phyloP scores from a whole-genome alignment of 2,113 vertebrate genomes.

The Chiloscyllium plagiosum region DNA sequence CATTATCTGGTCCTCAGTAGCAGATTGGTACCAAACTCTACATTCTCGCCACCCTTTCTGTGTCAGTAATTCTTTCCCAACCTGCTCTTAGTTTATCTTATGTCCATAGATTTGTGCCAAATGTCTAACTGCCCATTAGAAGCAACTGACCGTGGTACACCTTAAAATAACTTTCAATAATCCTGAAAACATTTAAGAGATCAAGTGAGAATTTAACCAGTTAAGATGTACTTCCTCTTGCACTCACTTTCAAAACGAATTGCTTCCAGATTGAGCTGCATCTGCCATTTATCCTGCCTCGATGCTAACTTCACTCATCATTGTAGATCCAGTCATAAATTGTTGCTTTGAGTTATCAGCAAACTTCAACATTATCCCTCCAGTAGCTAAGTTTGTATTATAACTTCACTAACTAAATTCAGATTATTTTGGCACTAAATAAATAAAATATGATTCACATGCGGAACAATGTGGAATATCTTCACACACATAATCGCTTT shows the following conservation, averaged over 20 bases:
- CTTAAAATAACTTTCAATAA: not conserved
- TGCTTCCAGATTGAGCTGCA: not conserved
- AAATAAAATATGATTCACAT: no score
- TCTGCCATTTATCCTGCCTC: not conserved
- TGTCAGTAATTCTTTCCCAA: not conserved
- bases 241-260: not conserved
- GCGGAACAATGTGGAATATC: no score
- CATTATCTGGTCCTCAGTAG: not conserved
- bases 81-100: not conserved
- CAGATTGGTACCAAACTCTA: not conserved
- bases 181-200: not conserved
- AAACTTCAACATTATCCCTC: not conserved
- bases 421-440: no score
- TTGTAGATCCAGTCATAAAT: not conserved
- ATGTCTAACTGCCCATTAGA: not conserved
- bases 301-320: not conserved
- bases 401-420: no score
- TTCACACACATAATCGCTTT: no score
- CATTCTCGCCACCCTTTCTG: not conserved
- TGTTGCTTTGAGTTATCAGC: not conserved
- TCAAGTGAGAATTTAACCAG: not conserved
- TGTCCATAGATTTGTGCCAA: not conserved
- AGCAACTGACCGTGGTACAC: not conserved
- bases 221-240: no score
- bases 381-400: no score